Evolutionary conservation across 2,113 vertebrate genomes (phyloP).

Genomic region (Pygoscelis antarcticus): DNA sequence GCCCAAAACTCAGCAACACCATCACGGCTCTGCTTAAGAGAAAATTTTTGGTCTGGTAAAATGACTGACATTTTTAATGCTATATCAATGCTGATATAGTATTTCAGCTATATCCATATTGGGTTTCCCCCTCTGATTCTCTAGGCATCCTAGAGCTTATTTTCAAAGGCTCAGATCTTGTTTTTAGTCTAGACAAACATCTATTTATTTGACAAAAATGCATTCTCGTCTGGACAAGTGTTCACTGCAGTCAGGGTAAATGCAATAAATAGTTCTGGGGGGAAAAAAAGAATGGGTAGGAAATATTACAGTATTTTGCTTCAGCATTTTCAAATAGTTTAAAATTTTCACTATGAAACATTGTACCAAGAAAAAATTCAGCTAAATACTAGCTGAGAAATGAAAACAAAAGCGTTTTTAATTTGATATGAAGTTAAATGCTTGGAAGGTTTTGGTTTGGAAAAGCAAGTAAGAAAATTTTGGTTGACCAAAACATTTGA

Average conservation of each 20-base stretch:
- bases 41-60: not conserved
- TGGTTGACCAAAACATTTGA: not conserved
- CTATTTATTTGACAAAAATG: not conserved
- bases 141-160: not conserved
- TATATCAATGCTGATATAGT: rapidly evolving
- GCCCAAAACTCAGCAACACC: not conserved
- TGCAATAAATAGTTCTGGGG: not conserved
- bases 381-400: not conserved
- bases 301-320: not conserved
- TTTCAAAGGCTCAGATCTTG: not conserved
- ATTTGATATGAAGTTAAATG: not conserved
- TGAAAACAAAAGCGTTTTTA: not conserved
- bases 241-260: not conserved
- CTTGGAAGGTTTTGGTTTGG: not conserved
- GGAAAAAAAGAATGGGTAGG: not conserved
- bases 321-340: not conserved
- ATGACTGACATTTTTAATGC: not conserved
- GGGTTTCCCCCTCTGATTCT: not conserved
- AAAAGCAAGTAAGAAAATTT: not conserved
- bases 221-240: not conserved
- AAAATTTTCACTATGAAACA: not conserved
- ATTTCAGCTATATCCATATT: not conserved
- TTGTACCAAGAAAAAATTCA: not conserved
- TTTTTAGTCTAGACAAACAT: not conserved
- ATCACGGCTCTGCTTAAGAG: not conserved